Conservation (phyloP, 1,140 invertebrate genomes). For the Apis cerana region DNA sequence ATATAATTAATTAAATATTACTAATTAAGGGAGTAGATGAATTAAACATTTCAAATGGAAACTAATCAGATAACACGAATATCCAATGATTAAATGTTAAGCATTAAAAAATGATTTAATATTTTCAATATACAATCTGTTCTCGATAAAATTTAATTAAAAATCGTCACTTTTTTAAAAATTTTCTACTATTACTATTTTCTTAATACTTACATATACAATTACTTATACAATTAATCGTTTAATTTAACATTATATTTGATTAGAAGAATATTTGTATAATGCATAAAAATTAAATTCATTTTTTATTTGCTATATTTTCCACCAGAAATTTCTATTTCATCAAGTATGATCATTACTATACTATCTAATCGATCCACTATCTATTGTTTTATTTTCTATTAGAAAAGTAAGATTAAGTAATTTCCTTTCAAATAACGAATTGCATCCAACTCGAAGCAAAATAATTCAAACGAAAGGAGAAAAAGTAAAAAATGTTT, state of each 20-base stretch:
- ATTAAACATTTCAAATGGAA: not conserved
- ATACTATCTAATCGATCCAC: not conserved
- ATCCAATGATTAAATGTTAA: not conserved
- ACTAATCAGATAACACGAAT: not conserved
- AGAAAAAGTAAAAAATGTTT: not conserved
- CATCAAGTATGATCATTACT: not conserved
- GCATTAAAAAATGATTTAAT: not conserved
- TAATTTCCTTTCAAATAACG: not conserved
- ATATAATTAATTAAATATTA: slow-evolving; percentile 8
- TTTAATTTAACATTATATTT: not conserved
- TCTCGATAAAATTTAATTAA: not conserved
- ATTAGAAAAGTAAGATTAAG: not conserved
- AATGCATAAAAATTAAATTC: not conserved
- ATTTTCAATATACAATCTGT: not conserved
- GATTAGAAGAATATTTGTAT: not conserved
- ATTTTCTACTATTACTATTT: too few relatives aligned
- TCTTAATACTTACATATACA: too few relatives aligned
- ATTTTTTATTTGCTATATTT: not conserved
- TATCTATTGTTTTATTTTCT: not conserved
- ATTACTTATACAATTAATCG: too few relatives aligned
- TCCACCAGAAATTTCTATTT: not conserved
- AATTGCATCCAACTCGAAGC: not conserved
- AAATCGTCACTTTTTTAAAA: too few relatives aligned
- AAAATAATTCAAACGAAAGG: not conserved
- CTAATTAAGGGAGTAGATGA: slow-evolving; percentile 3